These are phyloP conservation scores for Apis dorsata DNA, from an alignment of 1,140 invertebrate species.

Conservation along the genomic window DNA sequence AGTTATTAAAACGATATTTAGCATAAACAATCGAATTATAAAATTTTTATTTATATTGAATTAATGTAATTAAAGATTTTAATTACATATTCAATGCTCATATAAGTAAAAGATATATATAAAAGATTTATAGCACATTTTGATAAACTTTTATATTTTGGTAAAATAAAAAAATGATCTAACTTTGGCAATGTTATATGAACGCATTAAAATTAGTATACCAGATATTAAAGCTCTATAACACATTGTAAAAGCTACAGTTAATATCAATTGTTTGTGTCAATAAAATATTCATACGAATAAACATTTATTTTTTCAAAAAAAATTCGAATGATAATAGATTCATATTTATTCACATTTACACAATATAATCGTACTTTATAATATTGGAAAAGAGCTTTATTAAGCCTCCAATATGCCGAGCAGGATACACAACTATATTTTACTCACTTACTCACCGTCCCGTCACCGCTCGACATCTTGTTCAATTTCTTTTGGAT, in stretches of 20 bases:
- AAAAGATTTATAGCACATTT: background rate
- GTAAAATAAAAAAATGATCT: background rate
- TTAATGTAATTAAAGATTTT: background rate
- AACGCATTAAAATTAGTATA: slow-evolving; percentile 27
- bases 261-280: background rate
- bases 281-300: background rate
- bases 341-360: background rate
- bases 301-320: background rate
- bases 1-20: background rate
- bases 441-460: slow-evolving; percentile 84
- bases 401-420: slow-evolving; percentile 14
- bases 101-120: too few species aligned
- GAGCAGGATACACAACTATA: slow-evolving; percentile 55
- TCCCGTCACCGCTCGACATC: slow-evolving; percentile 92
- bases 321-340: background rate
- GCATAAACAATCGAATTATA: background rate
- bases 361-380: background rate
- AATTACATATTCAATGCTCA: background rate
- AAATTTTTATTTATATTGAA: background rate
- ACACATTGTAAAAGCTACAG: background rate
- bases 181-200: background rate
- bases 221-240: background rate
- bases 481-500: slow-evolving; percentile 97
- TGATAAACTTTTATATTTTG: background rate
- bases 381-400: slow-evolving; percentile 11